phyloP scores from a whole-genome alignment of 1,140 invertebrate species.

The Lucilia cuprina region DNA sequence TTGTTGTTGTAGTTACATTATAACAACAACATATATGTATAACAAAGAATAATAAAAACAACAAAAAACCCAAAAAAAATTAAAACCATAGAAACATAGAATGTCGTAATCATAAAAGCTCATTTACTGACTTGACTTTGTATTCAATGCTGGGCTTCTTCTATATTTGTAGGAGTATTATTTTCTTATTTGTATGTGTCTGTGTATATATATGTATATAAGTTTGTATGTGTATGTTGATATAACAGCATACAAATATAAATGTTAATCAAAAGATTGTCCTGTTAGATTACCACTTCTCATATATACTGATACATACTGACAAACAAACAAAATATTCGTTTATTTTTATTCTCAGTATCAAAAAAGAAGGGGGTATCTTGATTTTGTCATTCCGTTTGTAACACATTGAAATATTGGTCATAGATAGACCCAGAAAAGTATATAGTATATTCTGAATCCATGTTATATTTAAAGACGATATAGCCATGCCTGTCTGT shows the following conservation, averaged over 20 bases:
- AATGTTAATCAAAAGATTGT: conserved; percentile 35
- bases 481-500: no score
- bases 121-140: conserved; percentile 21
- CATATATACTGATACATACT: background rate
- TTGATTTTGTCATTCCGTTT: no score
- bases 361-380: no score
- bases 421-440: no score
- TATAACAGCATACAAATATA: conserved; percentile 13
- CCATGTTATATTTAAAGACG: no score
- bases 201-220: background rate
- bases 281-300: conserved; percentile 23
- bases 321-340: background rate
- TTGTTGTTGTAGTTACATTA: conserved; percentile 2
- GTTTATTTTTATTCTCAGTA: no score
- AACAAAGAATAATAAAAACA: background rate
- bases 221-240: background rate
- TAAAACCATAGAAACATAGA: background rate
- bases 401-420: no score
- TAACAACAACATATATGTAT: background rate
- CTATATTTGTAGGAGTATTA: background rate
- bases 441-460: no score
- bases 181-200: background rate
- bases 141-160: background rate
- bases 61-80: background rate
- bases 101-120: conserved; percentile 30